A percentile compares a stretch with the other conserved stretches of the same genome.
phyloP scores from a whole-genome alignment of 1,140 invertebrate genomes.

The Eufriesea mexicana region DNA sequence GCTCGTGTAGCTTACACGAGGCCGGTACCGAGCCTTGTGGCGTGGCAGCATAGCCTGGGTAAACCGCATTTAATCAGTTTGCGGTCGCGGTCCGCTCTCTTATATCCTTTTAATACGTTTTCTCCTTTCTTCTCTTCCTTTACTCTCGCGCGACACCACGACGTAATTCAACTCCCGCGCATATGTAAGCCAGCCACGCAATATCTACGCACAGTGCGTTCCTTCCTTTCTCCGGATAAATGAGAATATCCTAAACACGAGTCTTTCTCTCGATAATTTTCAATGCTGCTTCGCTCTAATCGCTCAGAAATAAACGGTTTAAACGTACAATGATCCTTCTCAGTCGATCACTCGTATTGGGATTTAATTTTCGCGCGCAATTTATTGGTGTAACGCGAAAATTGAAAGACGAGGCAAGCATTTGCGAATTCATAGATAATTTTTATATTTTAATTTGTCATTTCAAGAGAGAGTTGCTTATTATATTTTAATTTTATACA shows the following conservation, averaged over 20 bases:
- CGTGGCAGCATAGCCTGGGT: conserved; percentile 44
- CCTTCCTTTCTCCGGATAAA: conserved; percentile 37
- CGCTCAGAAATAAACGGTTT: neutral
- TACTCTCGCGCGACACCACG: conserved; percentile 59
- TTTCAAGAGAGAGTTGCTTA: too few relatives aligned
- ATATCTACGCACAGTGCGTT: conserved; percentile 14
- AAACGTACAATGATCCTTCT: too few relatives aligned
- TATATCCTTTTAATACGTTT: conserved; percentile 68
- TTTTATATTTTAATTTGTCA: too few relatives aligned
- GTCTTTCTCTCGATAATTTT: conserved; percentile 4
- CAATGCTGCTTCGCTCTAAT: neutral
- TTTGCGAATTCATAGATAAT: too few relatives aligned
- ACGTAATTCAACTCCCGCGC: conserved; percentile 73
- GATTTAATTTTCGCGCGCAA: too few relatives aligned
- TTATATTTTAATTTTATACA: too few relatives aligned
- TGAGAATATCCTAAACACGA: conserved; percentile 16
- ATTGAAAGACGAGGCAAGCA: too few relatives aligned
- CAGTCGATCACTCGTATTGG: too few relatives aligned
- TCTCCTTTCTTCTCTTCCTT: conserved; percentile 57
- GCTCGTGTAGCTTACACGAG: conserved; percentile 51
- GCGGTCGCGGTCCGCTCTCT: conserved; percentile 70
- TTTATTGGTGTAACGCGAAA: too few relatives aligned
- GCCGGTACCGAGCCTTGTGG: conserved; percentile 43
- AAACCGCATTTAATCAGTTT: conserved; percentile 80
- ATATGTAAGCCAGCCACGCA: conserved; percentile 39